These are phyloP conservation scores for Scleropages formosus DNA, from an alignment of 2,797 vertebrate genomes.

Conservation along the genomic window DNA sequence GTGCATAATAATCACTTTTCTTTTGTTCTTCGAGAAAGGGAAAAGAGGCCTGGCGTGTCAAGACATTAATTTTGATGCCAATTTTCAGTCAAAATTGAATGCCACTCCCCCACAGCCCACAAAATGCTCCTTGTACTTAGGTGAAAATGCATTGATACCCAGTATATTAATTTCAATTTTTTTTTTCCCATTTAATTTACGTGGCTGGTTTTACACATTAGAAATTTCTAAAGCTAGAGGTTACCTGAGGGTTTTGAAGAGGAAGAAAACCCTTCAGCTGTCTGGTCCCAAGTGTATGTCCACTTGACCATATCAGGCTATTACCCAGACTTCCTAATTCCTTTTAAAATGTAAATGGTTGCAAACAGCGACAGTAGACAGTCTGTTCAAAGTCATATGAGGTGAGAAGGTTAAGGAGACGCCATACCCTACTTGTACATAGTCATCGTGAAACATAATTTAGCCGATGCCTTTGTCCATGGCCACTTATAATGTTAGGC, in stretches of 20 bases:
- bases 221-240: no score
- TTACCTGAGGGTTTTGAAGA: no score
- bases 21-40: conserved; percentile 68
- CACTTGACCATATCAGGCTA: not conserved
- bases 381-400: not conserved
- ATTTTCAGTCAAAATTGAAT: conserved; percentile 8
- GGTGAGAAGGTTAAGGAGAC: no score
- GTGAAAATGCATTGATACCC: not conserved
- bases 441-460: no score
- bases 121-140: conserved; percentile 34
- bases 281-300: no score
- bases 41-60: conserved; percentile 56
- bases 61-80: conserved; percentile 64
- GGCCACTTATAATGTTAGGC: no score
- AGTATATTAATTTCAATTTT: not conserved
- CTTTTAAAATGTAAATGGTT: not conserved
- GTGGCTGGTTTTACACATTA: no score
- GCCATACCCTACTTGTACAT: no score
- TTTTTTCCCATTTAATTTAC: no score
- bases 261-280: conserved; percentile 2
- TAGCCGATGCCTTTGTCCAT: no score
- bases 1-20: conserved; percentile 64
- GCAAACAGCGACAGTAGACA: not conserved
- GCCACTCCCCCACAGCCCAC: not conserved
- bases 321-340: not conserved